Base-by-base conservation (phyloP, 2,113 vertebrate genomes). In the Poeciliopsis occidentalis region DNA sequence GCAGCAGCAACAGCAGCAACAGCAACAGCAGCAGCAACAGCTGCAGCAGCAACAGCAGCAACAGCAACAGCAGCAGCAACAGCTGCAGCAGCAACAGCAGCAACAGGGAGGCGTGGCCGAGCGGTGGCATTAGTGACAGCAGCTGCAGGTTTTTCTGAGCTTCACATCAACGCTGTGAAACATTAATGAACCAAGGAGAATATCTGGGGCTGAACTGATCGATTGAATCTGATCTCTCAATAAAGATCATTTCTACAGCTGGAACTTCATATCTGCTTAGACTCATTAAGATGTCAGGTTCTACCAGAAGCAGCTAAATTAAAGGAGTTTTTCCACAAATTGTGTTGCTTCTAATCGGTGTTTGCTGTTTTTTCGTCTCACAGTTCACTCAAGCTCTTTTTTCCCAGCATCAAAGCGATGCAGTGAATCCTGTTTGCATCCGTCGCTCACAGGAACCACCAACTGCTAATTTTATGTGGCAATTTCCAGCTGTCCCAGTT, bases 111-210 rank as follows among this genome's bases (percentile, higher is more conserved):
- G 5, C 4, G 31, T 5, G 17, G 19, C 3, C 5, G 64, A 65
- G 32, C 24, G 0, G 17, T 15, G 32, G 19, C 62, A 3, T 11
- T 2, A 8, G 19, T 0, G 30, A 26, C 34, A 8, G 64, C 30
- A 67, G 13, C n/a, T 67, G 24, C 64, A 67, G 41, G 7, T 41
- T 57, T 26, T 41, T 26, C 6, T 26, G 1, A 44, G 34, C 22
- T 27, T 27, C 37, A 67, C 41, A 69, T 32, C 24, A 44, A 30
- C 4, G 44, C 31, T 51, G 12, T 51, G 22, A 67, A 67, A 67
- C n/a, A 67, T 67, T 67, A 67, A 44, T 67, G 37, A 67, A 67
- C 37, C 39, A 41, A 66, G 15, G 37, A 12, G 32, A n/a, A 34
- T 39, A 30, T 44, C 51, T 30, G 27, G 15, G 19, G 8, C 51